Conservation (phyloP, 2,888 invertebrate genomes). For the Tetramorium bicarinatum region DNA sequence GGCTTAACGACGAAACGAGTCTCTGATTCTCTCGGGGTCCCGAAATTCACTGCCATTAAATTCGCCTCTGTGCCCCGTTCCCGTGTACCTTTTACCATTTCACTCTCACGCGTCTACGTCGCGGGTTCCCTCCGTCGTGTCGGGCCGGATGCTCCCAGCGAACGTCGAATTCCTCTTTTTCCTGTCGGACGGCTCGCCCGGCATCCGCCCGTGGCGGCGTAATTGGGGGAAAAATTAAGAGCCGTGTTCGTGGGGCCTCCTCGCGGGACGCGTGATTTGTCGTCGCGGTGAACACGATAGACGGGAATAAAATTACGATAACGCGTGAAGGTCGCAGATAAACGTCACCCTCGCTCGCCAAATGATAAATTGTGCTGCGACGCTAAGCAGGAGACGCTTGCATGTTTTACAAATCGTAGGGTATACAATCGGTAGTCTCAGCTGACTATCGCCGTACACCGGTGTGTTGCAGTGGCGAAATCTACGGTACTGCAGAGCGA, state of each 20-base stretch:
- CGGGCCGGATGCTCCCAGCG: constrained; percentile 80
- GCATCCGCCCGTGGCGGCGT: constrained; percentile 71
- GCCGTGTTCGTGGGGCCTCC: constrained; percentile 53
- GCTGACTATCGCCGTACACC: not conserved
- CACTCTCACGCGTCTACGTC: constrained; percentile 67
- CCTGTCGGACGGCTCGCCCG: constrained; percentile 72
- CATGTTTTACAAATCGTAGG: constrained; percentile 12
- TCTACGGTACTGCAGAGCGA: constrained; percentile 6
- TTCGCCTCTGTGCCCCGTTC: constrained; percentile 32
- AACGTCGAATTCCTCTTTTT: constrained; percentile 78
- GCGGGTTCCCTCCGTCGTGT: constrained; percentile 65
- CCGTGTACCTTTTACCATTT: constrained; percentile 64
- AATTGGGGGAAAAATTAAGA: constrained; percentile 78
- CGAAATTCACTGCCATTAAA: constrained; percentile 43
- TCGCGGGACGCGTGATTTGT: constrained; percentile 39
- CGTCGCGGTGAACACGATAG: constrained; percentile 38
- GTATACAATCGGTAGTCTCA: not conserved
- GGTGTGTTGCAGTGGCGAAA: constrained; percentile 1
- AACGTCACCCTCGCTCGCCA: constrained; percentile 8
- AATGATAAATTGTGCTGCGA: not conserved
- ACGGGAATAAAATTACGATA: constrained; percentile 61
- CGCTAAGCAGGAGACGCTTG: not conserved
- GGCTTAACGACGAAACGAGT: constrained; percentile 63
- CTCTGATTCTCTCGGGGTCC: constrained; percentile 41
- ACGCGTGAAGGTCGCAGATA: constrained; percentile 52